Evolutionary conservation across 2,797 vertebrate species (phyloP).

Genomic region (Melanotaenia parkinsoni): DNA sequence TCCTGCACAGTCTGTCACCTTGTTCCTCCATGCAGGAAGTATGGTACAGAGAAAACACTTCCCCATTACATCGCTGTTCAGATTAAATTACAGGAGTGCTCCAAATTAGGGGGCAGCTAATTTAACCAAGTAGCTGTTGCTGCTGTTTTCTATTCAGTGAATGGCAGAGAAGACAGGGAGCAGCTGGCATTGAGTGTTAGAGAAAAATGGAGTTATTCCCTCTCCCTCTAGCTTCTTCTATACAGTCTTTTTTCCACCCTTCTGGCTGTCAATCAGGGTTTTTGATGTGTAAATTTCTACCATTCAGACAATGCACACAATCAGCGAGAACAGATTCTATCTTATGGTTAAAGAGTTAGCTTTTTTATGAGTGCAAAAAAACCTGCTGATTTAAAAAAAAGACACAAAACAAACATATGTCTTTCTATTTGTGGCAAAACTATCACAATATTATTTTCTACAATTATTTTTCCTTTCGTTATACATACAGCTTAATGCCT

Average conservation of each 20-base stretch:
- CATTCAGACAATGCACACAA: background rate
- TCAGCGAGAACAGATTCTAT: background rate
- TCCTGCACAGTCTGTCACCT: background rate
- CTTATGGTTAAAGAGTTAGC: background rate
- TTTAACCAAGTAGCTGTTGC: background rate
- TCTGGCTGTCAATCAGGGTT: background rate
- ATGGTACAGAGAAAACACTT: background rate
- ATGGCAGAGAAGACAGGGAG: background rate
- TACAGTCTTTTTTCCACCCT: background rate
- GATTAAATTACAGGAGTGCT: background rate
- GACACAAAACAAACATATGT: too few relatives aligned
- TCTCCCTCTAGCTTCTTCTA: background rate
- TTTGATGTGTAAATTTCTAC: background rate
- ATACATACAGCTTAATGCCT: background rate
- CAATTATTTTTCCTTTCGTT: background rate
- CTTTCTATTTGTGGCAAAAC: too few relatives aligned
- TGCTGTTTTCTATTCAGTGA: background rate
- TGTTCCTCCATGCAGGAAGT: background rate
- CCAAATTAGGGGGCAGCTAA: background rate
- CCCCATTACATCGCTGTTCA: background rate
- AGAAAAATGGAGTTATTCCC: background rate
- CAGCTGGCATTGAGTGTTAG: background rate
- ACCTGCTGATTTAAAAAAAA: background rate
- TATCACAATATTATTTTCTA: too few relatives aligned
- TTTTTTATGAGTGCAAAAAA: background rate